A percentile compares a stretch with the other conserved stretches of the same genome.
Conservation (phyloP, 2,113 vertebrate species). For the Willisornis vidua region DNA sequence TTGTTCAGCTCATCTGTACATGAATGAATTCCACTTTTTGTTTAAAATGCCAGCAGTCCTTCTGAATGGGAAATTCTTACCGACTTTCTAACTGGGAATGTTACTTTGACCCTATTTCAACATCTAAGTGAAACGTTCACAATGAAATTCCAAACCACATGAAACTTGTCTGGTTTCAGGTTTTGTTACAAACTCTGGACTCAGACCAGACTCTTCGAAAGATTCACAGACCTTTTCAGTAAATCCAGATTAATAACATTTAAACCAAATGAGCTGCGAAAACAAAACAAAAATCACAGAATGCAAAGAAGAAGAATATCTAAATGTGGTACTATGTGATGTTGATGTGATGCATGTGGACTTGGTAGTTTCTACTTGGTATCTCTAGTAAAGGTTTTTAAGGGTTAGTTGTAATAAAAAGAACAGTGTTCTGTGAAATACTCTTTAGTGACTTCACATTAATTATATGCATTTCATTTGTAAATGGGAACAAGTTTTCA, state of each 20-base stretch:
- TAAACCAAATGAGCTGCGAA: constrained; percentile 64
- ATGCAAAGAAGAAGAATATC: constrained; percentile 59
- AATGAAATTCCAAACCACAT: constrained; percentile 50
- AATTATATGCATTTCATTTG: constrained; percentile 49
- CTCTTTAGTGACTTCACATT: constrained; percentile 46
- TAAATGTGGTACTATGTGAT: constrained; percentile 15
- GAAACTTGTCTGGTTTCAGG: constrained; percentile 19
- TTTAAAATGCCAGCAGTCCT: constrained; percentile 46
- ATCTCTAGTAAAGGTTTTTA: constrained; percentile 44
- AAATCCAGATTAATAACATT: constrained; percentile 30
- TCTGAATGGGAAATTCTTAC: constrained; percentile 67
- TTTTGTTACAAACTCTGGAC: constrained; percentile 63
- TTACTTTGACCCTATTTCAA: constrained; percentile 71
- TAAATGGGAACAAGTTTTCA: constrained; percentile 52
- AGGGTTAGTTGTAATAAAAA: constrained; percentile 39
- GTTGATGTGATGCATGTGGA: neutral
- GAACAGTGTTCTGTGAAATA: neutral
- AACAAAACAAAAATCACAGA: constrained; percentile 29
- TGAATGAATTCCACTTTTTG: neutral
- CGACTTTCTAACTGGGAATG: constrained; percentile 55
- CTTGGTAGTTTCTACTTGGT: constrained; percentile 14
- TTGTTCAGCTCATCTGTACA: neutral
- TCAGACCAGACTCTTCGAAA: constrained; percentile 34
- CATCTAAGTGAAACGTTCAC: constrained; percentile 32
- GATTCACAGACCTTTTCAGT: constrained; percentile 31